Percentiles rank a stretch among this genome's conserved stretches.
These are phyloP conservation scores for Festucalex cinctus DNA, from an alignment of 2,113 vertebrate genomes.

Conservation along the genomic window DNA sequence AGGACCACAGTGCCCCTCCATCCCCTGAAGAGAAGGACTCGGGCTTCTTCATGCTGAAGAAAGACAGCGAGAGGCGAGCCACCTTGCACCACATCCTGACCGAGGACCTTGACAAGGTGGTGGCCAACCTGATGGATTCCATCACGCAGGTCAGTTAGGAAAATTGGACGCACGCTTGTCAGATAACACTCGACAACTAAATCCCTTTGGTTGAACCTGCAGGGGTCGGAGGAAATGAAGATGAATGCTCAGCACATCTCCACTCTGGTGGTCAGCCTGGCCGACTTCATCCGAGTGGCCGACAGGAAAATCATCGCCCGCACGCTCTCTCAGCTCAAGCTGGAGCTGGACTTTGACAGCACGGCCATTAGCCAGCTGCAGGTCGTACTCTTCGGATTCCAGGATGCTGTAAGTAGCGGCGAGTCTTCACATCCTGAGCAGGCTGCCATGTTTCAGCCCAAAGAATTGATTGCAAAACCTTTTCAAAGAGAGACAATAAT, in stretches of 20 bases:
- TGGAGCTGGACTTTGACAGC: constrained; percentile 97
- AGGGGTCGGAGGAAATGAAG: constrained; percentile 87
- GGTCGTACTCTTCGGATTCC: constrained; percentile 91
- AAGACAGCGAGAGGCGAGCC: constrained; percentile 94
- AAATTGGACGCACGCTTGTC: not conserved
- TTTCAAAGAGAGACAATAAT: constrained; percentile 18
- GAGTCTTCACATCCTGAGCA: constrained; percentile 6
- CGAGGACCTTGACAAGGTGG: constrained; percentile 90
- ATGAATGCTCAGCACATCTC: constrained; percentile 88
- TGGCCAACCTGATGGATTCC: constrained; percentile 88
- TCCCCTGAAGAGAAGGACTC: constrained; percentile 97
- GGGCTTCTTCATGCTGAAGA: constrained; percentile 93
- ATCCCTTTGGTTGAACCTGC: not conserved
- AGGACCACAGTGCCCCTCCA: constrained; percentile 96
- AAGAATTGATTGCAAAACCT: constrained; percentile 23
- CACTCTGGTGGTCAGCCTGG: constrained; percentile 84
- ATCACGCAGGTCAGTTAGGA: constrained; percentile 80
- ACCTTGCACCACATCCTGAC: constrained; percentile 92
- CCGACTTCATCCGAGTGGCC: constrained; percentile 89
- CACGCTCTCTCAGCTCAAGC: constrained; percentile 89
- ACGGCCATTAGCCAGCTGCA: constrained; percentile 94
- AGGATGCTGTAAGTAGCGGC: constrained; percentile 87
- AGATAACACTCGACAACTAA: not conserved
- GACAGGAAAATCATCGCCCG: constrained; percentile 92
- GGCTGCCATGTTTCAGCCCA: constrained; percentile 18